Percentiles rank a stretch among this genome's conserved stretches.
phyloP scores from a whole-genome alignment of 2,113 vertebrate species.

The Cyrtonyx montezumae region DNA sequence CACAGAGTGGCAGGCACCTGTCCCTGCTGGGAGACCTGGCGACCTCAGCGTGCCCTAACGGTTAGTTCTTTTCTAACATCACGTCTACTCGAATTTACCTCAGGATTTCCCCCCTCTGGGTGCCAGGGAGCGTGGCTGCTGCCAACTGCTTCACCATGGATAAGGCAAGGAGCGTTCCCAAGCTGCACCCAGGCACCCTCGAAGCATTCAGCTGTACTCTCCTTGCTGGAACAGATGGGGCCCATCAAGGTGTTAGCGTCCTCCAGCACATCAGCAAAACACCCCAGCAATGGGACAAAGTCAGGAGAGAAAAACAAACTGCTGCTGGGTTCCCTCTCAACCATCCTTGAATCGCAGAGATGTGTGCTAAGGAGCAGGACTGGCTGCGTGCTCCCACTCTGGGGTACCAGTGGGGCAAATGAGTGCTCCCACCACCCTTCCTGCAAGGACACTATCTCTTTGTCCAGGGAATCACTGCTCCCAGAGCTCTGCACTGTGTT shows the following conservation, averaged over 20 bases:
- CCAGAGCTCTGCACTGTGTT: background rate
- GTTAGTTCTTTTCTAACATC: slow-evolving; percentile 63
- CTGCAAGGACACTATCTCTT: background rate
- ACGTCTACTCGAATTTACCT: slow-evolving; percentile 72
- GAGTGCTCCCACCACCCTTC: background rate
- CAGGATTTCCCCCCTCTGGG: slow-evolving; percentile 58
- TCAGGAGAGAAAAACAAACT: slow-evolving; percentile 10
- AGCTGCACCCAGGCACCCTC: slow-evolving; percentile 17
- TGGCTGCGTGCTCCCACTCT: background rate
- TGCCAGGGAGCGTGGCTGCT: slow-evolving; percentile 40
- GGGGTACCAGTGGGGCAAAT: background rate
- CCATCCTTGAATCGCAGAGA: background rate
- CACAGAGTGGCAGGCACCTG: slow-evolving; percentile 61
- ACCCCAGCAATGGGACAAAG: slow-evolving; percentile 17
- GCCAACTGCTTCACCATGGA: slow-evolving; percentile 42
- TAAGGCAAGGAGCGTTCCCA: slow-evolving; percentile 46
- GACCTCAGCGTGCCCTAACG: slow-evolving; percentile 57
- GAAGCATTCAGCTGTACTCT: slow-evolving; percentile 48
- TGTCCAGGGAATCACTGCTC: background rate
- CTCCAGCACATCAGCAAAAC: slow-evolving; percentile 52
- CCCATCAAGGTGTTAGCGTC: slow-evolving; percentile 57
- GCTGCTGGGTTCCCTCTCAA: fast-evolving
- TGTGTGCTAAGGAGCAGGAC: fast-evolving
- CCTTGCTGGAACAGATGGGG: slow-evolving; percentile 56
- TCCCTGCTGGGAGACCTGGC: slow-evolving; percentile 73